Base-by-base conservation (phyloP, 2,888 invertebrate species). In the Agrochola circellaris region DNA sequence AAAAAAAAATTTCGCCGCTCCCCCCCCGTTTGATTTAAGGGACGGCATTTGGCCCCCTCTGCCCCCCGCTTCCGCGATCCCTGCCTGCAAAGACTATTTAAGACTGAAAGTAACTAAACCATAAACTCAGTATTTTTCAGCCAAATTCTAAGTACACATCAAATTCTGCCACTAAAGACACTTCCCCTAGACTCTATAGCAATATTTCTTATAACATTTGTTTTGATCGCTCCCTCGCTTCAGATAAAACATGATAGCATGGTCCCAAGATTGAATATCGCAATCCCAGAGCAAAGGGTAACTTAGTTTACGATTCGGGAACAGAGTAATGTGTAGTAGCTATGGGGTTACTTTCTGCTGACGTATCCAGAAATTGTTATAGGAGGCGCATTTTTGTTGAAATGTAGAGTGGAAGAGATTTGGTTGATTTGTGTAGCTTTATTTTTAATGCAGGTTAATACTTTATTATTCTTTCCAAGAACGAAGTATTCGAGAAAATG, bases 211-310 rank as follows among this genome's bases (percentile, higher is more conserved):
- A 62, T 77, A 83, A 62, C 70, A 65, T 83, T 82, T 84, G 76
- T 83, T 83, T 76, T 76, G 71, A 83, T 83, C 60, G 76, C 67
- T 76, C 76, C 67, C 81, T 15, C 79, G 73, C 61, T 42, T 26
- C 38, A 73, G 65, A 80, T 83, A 83, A 77, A 84, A 83, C 77
- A 79, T 83, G 77, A 81, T 81, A 74, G 84, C 81, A 26, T 13
- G 62, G 76, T 48, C 45, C 64, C 73, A 81, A 75, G 81, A 83
- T 83, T 83, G 84, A 83, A 83, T 83, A 83, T 81, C 72, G 58
- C 72, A 69, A 74, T 83, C 71, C 60, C 60, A n/a, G 54, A 60
- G 76, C 76, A 69, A 80, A 73, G 73, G 80, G 74, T 83, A 83
- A 83, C 68, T 75, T 54, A 67, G 74, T 83, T 83, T 83, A 83